These are phyloP conservation scores for Fundulus diaphanus DNA, from an alignment of 2,797 vertebrate species.

Conservation along the genomic window DNA sequence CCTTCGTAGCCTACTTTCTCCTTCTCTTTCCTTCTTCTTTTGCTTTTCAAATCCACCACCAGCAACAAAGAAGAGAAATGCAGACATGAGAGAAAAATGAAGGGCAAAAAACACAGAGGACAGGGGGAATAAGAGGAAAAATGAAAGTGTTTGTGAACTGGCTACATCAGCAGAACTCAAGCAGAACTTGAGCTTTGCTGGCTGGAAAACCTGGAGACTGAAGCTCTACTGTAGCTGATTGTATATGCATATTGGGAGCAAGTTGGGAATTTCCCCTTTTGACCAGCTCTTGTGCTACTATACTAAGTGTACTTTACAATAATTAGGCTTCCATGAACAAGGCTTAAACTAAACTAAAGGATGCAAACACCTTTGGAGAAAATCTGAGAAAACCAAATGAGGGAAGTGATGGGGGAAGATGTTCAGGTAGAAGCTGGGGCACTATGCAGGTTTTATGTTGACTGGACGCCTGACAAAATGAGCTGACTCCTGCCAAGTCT, in stretches of 20 bases:
- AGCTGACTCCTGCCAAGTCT: slow-evolving; percentile 63
- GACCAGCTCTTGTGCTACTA: slow-evolving; percentile 14
- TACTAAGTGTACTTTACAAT: slow-evolving; percentile 7
- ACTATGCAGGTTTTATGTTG: slow-evolving; percentile 56
- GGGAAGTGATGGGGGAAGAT: slow-evolving; percentile 43
- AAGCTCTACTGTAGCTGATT: slow-evolving; percentile 43
- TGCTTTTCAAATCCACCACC: slow-evolving; percentile 57
- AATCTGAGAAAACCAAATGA: slow-evolving; percentile 67
- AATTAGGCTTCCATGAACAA: background rate
- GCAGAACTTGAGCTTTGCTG: slow-evolving; percentile 42
- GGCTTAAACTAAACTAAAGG: slow-evolving; percentile 12
- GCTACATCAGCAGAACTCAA: slow-evolving; percentile 64
- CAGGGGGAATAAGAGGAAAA: slow-evolving; percentile 16
- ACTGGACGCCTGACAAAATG: slow-evolving; percentile 73
- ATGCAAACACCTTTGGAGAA: slow-evolving; percentile 50
- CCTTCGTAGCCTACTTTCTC: slow-evolving; percentile 36
- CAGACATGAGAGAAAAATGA: slow-evolving; percentile 65
- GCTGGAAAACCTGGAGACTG: slow-evolving; percentile 47
- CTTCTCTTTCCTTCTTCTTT: slow-evolving; percentile 22
- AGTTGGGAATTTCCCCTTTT: slow-evolving; percentile 7
- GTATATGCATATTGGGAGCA: slow-evolving; percentile 34
- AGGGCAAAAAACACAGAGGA: slow-evolving; percentile 31
- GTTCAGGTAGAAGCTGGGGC: slow-evolving; percentile 46
- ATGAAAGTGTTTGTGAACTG: slow-evolving; percentile 52
- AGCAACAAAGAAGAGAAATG: slow-evolving; percentile 65